Conservation (phyloP, 2,797 vertebrate species). For the Dendrocincla fuliginosa region DNA sequence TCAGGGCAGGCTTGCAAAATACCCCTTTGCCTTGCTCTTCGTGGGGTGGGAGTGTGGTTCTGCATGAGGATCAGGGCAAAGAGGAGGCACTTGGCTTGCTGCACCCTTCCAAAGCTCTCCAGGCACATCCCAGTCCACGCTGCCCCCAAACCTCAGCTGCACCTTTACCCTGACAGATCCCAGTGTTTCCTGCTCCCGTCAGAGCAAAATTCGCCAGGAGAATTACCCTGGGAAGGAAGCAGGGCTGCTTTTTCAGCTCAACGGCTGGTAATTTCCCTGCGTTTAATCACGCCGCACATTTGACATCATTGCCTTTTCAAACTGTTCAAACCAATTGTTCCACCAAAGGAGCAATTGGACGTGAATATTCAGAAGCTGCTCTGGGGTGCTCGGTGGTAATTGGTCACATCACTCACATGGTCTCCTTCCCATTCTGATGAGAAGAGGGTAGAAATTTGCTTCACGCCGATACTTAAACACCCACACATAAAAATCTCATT, state of each 20-base stretch:
- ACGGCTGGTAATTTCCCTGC: neutral
- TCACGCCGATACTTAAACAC: neutral
- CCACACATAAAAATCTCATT: constrained; percentile 35
- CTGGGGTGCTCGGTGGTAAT: constrained; percentile 10
- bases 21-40: neutral
- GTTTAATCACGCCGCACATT: constrained; percentile 36
- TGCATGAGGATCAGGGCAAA: neutral
- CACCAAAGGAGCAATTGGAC: constrained; percentile 18
- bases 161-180: neutral
- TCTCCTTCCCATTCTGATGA: constrained; percentile 27
- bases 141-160: neutral
- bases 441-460: constrained; percentile 31
- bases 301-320: constrained; percentile 60
- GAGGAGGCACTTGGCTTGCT: neutral
- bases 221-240: neutral
- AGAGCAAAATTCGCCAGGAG: neutral
- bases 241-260: neutral
- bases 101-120: neutral
- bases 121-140: fast-evolving
- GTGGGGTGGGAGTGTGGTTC: neutral
- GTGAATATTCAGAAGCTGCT: constrained; percentile 59
- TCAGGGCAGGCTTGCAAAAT: neutral
- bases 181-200: neutral
- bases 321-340: constrained; percentile 43
- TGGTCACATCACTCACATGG: constrained; percentile 60